These are phyloP conservation scores for Zaprionus davidi DNA, from an alignment of 1,140 invertebrate species.

Conservation along the genomic window DNA sequence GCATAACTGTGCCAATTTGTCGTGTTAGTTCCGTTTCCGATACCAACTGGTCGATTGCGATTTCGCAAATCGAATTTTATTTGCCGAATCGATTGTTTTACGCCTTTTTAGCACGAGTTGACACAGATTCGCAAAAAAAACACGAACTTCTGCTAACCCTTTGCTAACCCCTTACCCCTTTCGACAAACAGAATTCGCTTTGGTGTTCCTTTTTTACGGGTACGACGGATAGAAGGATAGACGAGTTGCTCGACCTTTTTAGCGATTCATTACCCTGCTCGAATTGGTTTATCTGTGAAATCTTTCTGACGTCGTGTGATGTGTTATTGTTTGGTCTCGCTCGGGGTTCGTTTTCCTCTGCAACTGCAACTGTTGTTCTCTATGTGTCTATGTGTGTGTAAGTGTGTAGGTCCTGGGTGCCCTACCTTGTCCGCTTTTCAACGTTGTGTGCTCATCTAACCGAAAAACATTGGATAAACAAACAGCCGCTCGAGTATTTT, in stretches of 20 bases:
- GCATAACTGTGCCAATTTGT: slow-evolving; percentile 62
- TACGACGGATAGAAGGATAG: slow-evolving; percentile 11
- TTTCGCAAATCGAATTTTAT: slow-evolving; percentile 77
- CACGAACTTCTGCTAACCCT: slow-evolving; percentile 49
- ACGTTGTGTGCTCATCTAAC: slow-evolving; percentile 83
- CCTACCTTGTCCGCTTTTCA: slow-evolving; percentile 66
- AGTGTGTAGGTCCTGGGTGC: slow-evolving; percentile 25
- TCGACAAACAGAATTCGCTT: slow-evolving; percentile 66
- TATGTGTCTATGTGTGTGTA: too few species aligned
- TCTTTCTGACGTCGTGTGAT: slow-evolving; percentile 61
- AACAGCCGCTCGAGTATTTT: slow-evolving; percentile 80
- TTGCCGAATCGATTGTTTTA: slow-evolving; percentile 77
- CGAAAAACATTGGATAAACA: slow-evolving; percentile 84
- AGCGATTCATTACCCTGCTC: slow-evolving; percentile 84
- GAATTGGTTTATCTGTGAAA: slow-evolving; percentile 84
- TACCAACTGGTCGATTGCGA: slow-evolving; percentile 30
- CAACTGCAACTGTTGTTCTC: slow-evolving; percentile 6
- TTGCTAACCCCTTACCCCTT: slow-evolving; percentile 49
- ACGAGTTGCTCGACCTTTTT: slow-evolving; percentile 74
- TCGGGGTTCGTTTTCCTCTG: slow-evolving; percentile 20
- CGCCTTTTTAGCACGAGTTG: slow-evolving; percentile 74
- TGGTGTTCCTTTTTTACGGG: slow-evolving; percentile 70
- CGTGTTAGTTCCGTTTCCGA: slow-evolving; percentile 40
- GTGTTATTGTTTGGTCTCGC: slow-evolving; percentile 45
- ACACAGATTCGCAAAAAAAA: slow-evolving; percentile 55